Percentiles rank a stretch among this genome's conserved stretches.
These are phyloP conservation scores for Candidula unifasciata DNA, from an alignment of 2,888 invertebrate species.

Conservation along the genomic window DNA sequence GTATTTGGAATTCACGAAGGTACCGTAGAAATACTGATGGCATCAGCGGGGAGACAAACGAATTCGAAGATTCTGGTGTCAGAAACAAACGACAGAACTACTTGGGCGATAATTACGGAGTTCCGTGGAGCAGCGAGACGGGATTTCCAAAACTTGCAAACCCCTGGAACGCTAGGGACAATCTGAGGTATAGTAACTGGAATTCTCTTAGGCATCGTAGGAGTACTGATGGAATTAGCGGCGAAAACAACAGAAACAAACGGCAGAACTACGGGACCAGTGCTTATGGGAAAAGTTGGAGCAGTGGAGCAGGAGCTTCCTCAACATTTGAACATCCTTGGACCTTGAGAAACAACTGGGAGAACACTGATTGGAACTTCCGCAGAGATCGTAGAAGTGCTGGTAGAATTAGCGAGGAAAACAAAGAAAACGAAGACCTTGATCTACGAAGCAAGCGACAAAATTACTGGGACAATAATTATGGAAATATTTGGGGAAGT, in stretches of 20 bases:
- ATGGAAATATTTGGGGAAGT: neutral
- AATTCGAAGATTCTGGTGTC: too few species aligned
- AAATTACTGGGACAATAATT: neutral
- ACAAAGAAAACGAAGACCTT: neutral
- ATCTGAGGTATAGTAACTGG: too few species aligned
- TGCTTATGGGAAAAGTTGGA: neutral
- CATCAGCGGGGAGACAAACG: neutral
- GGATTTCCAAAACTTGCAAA: neutral
- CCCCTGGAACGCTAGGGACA: neutral
- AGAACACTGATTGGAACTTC: too few species aligned
- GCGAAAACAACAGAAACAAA: neutral
- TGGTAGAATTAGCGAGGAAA: too few species aligned
- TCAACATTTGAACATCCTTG: neutral
- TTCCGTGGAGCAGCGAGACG: too few species aligned
- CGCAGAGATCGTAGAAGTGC: too few species aligned
- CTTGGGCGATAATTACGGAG: neutral
- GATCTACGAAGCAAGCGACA: neutral
- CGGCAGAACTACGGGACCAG: constrained; percentile 1
- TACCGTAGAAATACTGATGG: neutral
- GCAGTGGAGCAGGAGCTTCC: neutral
- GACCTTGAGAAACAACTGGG: neutral
- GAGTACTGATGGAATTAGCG: neutral
- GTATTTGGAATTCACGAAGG: too few species aligned
- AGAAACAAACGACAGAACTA: neutral
- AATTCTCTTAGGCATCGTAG: too few species aligned